Evolutionary conservation across 2,888 invertebrate genomes (phyloP), one percentile per base, ranked within the genome.

Genomic region (Panopea generosa): DNA sequence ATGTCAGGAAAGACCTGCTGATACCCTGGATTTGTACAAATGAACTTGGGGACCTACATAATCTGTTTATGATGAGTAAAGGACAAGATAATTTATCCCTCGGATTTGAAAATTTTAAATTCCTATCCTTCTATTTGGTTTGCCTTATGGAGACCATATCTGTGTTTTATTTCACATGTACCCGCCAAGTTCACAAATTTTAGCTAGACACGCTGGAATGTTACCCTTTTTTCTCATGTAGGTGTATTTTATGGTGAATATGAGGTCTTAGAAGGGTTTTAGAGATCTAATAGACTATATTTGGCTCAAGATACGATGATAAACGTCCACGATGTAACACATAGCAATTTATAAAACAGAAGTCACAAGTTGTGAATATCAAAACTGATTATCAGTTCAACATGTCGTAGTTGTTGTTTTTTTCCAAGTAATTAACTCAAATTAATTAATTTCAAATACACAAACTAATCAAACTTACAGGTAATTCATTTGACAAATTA

Each of bases 51-150:
- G 70, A 73, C 73, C 80, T 40, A 66, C 53, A 66, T 80, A 76
- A 80, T 80, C 80, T 76, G 67, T 81, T 77, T 81, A 77, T 75
- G 79, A 79, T 79, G 67, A 70, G 60, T 49, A 57, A 52, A 55
- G 62, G 79, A 79, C 75, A 79, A 71, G 75, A 75, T 75, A 75
- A 57, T 70, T 66, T 73, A 78, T 78, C 78, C 78, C 45, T 26
- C 26, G 78, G 78, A 78, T 78, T 78, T 78, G 56, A 50, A 70
- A 69, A 74, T 57, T 66, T 74, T 59, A 74, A 74, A 78, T 74
- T 78, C 78, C 78, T 67, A 70, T 74, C 56, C 59, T 59, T 61
- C 74, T 74, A 71, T 78, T 67, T 78, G 33, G 47, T 61, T 66
- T 33, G 57, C 67, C 55, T 24, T 20, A 56, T 45, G 20, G 29